A percentile compares a stretch with the other conserved stretches of the same genome.
These are phyloP conservation scores for Fabriciana adippe DNA, from an alignment of 2,888 invertebrate genomes.

Conservation along the genomic window DNA sequence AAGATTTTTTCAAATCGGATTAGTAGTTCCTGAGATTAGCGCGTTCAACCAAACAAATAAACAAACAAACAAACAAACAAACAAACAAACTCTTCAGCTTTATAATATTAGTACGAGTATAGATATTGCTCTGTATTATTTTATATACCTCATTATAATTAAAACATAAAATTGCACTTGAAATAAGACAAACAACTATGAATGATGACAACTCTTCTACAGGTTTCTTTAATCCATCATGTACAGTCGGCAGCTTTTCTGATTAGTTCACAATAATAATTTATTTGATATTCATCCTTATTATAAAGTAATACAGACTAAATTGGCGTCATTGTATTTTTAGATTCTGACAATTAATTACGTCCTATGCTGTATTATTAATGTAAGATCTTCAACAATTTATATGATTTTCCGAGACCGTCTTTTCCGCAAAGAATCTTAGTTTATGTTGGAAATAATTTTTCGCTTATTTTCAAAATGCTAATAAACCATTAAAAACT, in stretches of 20 bases:
- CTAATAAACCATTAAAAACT: constrained; percentile 16
- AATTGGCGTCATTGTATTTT: constrained; percentile 8
- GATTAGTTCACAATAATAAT: constrained; percentile 24
- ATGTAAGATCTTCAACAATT: constrained; percentile 40
- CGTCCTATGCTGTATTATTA: constrained; percentile 33
- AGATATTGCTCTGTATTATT: no score
- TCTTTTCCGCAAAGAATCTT: constrained; percentile 34
- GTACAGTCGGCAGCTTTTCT: constrained; percentile 34
- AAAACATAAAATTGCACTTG: neutral
- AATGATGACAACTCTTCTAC: constrained; percentile 15
- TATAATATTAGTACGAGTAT: no score
- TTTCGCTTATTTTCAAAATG: constrained; percentile 23
- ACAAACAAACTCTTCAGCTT: no score
- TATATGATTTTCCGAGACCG: constrained; percentile 33
- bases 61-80: no score
- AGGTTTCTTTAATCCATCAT: constrained; percentile 27
- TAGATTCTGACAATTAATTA: constrained; percentile 27
- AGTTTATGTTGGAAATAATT: constrained; percentile 28
- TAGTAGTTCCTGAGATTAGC: no score
- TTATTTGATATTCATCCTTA: constrained; percentile 27
- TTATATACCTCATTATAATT: neutral
- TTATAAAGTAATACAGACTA: constrained; percentile 18
- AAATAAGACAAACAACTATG: neutral
- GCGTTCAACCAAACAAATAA: no score
- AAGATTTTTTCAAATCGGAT: no score